phyloP scores from a whole-genome alignment of 2,797 vertebrate species.

The Chaunax sp. region DNA sequence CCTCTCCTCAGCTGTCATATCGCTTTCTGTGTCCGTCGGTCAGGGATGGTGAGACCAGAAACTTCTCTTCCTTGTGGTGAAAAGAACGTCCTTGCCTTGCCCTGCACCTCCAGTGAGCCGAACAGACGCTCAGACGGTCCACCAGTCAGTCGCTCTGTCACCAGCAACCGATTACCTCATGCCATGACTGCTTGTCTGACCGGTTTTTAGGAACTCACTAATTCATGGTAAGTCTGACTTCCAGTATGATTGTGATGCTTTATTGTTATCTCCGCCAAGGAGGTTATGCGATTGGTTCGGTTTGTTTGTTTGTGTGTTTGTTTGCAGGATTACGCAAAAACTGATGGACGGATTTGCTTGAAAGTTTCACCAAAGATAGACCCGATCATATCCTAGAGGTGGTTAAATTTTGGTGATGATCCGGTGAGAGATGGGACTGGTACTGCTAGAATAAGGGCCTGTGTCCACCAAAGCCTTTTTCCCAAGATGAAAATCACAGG shows the following conservation, averaged over 20 bases:
- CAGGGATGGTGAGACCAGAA: conserved; percentile 79
- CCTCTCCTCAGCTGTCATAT: conserved; percentile 44
- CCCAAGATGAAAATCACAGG: too few species aligned
- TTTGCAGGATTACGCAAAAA: too few species aligned
- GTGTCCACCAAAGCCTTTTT: too few species aligned
- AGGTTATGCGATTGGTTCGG: too few species aligned
- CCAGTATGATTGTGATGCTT: neutral
- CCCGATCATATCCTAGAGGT: too few species aligned
- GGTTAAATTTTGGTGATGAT: too few species aligned
- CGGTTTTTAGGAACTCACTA: conserved; percentile 80
- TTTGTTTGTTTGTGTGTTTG: too few species aligned
- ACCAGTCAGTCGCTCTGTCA: conserved; percentile 52
- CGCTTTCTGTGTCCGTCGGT: conserved; percentile 48
- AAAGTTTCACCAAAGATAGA: too few species aligned
- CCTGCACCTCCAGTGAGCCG: conserved; percentile 44
- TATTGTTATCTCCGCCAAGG: too few species aligned
- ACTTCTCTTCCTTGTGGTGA: conserved; percentile 60
- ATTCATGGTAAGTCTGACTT: conserved; percentile 83
- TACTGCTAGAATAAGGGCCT: too few species aligned
- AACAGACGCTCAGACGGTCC: conserved; percentile 52
- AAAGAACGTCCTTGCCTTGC: conserved; percentile 53
- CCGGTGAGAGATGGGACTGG: too few species aligned
- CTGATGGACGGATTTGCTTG: too few species aligned
- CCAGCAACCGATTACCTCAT: conserved; percentile 79
- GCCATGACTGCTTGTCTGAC: conserved; percentile 81